phyloP scores from a whole-genome alignment of 2,797 vertebrate genomes.

The Chelidonichthys spinosus region DNA sequence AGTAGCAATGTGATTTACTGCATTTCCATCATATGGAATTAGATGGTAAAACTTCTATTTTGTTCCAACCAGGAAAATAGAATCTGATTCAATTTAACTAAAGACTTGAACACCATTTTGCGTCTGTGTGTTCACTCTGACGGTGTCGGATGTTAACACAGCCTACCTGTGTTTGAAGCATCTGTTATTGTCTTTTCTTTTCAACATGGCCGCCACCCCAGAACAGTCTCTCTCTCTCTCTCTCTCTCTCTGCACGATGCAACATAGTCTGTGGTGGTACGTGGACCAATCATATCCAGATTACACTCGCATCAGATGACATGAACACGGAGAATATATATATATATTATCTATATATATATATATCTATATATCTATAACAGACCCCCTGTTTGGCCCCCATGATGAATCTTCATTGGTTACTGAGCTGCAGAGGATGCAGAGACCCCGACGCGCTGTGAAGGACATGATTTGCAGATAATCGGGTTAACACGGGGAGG shows the following conservation, averaged over 20 bases:
- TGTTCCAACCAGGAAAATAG: slow-evolving; percentile 28
- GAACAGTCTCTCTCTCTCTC: slow-evolving; percentile 19
- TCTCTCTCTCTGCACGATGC: slow-evolving; percentile 33
- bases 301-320: slow-evolving; percentile 66
- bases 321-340: slow-evolving; percentile 48
- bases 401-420: slow-evolving; percentile 62
- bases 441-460: slow-evolving; percentile 55
- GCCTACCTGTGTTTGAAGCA: slow-evolving; percentile 25
- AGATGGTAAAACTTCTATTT: slow-evolving; percentile 32
- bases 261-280: slow-evolving; percentile 47
- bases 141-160: not conserved
- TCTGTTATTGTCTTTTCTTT: slow-evolving; percentile 31
- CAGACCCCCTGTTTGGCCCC: slow-evolving; percentile 44
- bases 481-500: slow-evolving; percentile 60
- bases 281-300: slow-evolving; percentile 61
- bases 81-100: slow-evolving; percentile 17
- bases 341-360: not conserved
- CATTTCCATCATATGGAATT: slow-evolving; percentile 44
- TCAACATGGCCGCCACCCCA: slow-evolving; percentile 62
- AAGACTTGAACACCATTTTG: slow-evolving; percentile 16
- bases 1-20: slow-evolving; percentile 24
- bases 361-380: not conserved
- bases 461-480: slow-evolving; percentile 68
- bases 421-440: slow-evolving; percentile 61
- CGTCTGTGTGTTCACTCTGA: slow-evolving; percentile 19